A percentile compares a stretch with the other conserved stretches of the same genome.
Evolutionary conservation across 2,113 vertebrate species (phyloP).

Genomic region (Harpagus bidentatus): DNA sequence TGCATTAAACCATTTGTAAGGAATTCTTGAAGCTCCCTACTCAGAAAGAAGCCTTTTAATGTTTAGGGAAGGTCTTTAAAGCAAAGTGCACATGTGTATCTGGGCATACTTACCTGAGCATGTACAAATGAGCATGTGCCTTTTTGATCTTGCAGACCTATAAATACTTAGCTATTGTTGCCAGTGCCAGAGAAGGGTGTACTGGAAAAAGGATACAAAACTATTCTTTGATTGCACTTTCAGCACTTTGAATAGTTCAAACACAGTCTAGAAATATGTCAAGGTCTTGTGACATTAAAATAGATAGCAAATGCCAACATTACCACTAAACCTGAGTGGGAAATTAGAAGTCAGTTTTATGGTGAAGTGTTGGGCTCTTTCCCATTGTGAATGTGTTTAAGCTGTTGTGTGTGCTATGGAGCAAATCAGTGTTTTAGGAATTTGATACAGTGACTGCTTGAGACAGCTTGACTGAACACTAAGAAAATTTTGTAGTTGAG

Average conservation of each 20-base stretch:
- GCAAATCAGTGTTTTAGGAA: constrained; percentile 43
- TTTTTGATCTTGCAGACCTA: not conserved
- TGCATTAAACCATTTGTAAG: not conserved
- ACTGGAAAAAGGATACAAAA: not conserved
- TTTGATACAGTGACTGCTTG: constrained; percentile 49
- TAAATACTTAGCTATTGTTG: not conserved
- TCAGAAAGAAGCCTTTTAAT: not conserved
- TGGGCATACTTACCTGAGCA: not conserved
- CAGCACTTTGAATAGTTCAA: constrained; percentile 64
- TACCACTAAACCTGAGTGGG: not conserved
- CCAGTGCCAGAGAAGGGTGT: not conserved
- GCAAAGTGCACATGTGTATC: not conserved
- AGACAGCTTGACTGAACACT: constrained; percentile 44
- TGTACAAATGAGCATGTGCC: not conserved
- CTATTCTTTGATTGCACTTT: constrained; percentile 24
- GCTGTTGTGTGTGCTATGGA: constrained; percentile 40
- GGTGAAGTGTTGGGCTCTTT: constrained; percentile 40
- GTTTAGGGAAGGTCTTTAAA: not conserved
- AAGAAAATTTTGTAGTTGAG: constrained; percentile 64
- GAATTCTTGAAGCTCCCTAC: not conserved
- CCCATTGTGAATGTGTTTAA: constrained; percentile 19
- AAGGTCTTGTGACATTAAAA: not conserved
- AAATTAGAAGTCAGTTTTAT: not conserved
- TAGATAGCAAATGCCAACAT: not conserved
- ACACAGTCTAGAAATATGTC: constrained; percentile 1